Evolutionary conservation across 2,888 invertebrate genomes (phyloP), one percentile per base, ranked within the genome.

Genomic region (Macrophya annulata): DNA sequence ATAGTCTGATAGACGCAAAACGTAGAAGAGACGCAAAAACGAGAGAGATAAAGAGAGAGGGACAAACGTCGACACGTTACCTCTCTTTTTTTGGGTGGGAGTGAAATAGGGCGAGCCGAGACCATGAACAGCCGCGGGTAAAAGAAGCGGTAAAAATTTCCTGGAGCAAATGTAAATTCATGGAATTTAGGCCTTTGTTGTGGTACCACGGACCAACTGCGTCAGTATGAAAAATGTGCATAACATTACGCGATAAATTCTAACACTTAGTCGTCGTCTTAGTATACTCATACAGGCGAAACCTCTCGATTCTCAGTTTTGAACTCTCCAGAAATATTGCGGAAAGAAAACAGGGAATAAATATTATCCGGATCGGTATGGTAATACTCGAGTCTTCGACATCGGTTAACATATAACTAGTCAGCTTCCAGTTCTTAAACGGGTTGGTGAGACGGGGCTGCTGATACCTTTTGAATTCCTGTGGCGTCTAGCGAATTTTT

Each of bases 141-240:
- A 55, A 45, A 83, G 51, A 71, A 51, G 31, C 25, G 68, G 68
- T 45, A 68, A 48, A 71, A 68, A 68, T 71, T 15, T 83, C 83
- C 83, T 83, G 48, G 83, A 83, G 68, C 83, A 71, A 51, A 83
- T 71, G 68, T 83, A 83, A 83, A 83, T 83, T 83, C 83, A 45
- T 83, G 71, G 71, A 83, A 83, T 83, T 77, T 37, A 12, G 51
- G 83, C 68, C 83, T 83, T 83, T 83, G 83, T 83, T 68, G 83
- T 62, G 15, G 43, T 62, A 45, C 12, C 79, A n/a, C n/a, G 17
- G 81, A 21, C 55, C 68, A 48, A 65, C 83, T 51, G 68, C 68
- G 48, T n/a, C 83, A 71, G 68, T 83, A 51, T 83, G 48, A 45
- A 81, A 81, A 81, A 81, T 81, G 81, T 62, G 59, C 62, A 81